Evolutionary conservation across 2,888 invertebrate genomes (phyloP), one percentile per base, ranked within the genome.

Genomic region (Criorhina ranunculi): DNA sequence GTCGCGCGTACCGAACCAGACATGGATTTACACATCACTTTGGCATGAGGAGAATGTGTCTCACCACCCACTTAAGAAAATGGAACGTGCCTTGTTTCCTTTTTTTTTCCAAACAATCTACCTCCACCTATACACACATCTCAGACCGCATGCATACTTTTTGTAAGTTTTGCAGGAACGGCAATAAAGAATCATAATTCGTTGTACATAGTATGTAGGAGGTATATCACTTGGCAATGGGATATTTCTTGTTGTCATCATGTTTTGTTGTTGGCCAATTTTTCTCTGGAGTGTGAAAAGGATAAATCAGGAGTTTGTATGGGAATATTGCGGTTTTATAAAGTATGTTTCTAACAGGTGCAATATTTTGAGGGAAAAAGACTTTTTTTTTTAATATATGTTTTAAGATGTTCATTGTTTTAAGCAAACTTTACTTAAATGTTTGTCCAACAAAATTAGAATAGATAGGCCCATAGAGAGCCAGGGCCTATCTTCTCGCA

Each of bases 1-100:
- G 70, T 78, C 46, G 62, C 64, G 70, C 64, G 33, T 69, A 51
- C 60, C 69, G 15, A 64, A 46, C 62, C 70, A 78, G 69, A 70
- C 62, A 51, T 62, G 70, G 78, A 70, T 78, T 78, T 64, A 31
- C 62, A 57, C 55, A 70, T 62, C 62, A 55, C 35, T 53, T 11
- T 29, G 17, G 42, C 11, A 8, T 19, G 11, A 12, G 37, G 57
- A 3, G 42, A 24, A 24, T 55, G 29, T 51, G 49, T 53, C 33
- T 33, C 49, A 46, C 57, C 66, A 66, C 37, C 75, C 55, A 78
- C 55, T 55, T 55, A 57, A 62, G 62, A 62, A 70, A 42, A 44
- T 66, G 62, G 55, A 70, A 76, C 64, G 76, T 77, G 76, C 67
- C 46, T 33, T 40, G 42, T n/a, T 62, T 51, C n/a, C 2, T 57